These are phyloP conservation scores for Euplexia lucipara DNA, from an alignment of 2,888 invertebrate genomes.

Conservation along the genomic window DNA sequence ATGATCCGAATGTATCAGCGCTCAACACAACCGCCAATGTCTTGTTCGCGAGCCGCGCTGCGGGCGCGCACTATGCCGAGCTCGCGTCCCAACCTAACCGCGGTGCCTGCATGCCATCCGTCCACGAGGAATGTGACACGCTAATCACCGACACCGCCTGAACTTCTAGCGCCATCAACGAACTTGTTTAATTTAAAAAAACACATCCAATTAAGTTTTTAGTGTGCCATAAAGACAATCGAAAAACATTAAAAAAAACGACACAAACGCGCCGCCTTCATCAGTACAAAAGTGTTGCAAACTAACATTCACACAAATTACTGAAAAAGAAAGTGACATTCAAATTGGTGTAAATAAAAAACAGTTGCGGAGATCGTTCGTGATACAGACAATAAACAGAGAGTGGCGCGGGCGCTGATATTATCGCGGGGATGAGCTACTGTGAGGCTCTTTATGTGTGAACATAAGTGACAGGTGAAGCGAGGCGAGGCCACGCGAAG, in stretches of 20 bases:
- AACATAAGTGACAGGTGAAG: conserved; percentile 65
- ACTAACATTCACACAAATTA: conserved; percentile 48
- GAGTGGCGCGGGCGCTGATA: conserved; percentile 50
- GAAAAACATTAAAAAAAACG: conserved; percentile 19
- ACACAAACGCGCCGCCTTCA: conserved; percentile 38
- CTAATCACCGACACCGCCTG: conserved; percentile 17
- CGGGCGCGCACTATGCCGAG: not conserved
- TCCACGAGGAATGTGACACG: conserved; percentile 18
- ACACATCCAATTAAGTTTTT: conserved; percentile 50
- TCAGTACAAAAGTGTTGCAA: conserved; percentile 41
- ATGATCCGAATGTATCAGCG: conserved; percentile 84
- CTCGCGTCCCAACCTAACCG: not conserved
- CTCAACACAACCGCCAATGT: conserved; percentile 76
- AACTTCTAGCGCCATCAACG: conserved; percentile 38
- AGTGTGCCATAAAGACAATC: conserved; percentile 46
- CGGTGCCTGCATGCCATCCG: not conserved
- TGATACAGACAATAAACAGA: conserved; percentile 56
- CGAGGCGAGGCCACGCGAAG: conserved; percentile 52
- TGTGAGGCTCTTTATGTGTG: conserved; percentile 60
- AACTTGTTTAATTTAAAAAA: conserved; percentile 35
- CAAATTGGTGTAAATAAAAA: conserved; percentile 50
- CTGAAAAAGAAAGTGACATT: conserved; percentile 51
- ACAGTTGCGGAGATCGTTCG: conserved; percentile 43
- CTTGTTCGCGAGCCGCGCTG: conserved; percentile 72
- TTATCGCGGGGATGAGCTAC: conserved; percentile 64